Base-by-base conservation (phyloP, 2,888 invertebrate species). In the Fabriciana adippe region DNA sequence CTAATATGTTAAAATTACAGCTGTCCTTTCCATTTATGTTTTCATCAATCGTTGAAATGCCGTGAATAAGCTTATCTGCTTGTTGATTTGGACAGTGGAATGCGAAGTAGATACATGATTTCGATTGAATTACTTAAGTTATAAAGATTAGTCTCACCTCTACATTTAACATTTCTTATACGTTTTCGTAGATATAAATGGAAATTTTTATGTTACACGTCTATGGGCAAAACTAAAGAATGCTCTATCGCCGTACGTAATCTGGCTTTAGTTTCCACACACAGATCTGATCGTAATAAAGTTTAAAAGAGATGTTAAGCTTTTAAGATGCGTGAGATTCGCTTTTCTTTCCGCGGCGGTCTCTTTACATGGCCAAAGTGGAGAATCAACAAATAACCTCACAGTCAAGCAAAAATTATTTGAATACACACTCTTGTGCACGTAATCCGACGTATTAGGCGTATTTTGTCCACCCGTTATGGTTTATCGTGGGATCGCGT, bases 401-500 rank as follows among this genome's bases (percentile, higher is more conserved):
- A 65, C 61, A 68, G 21, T 61, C 50, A 35, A 16, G 48, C 18
- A 21, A 55, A n/a, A 61, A 53, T 45, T 53, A 15, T 16, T 45
- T 35, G 50, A n/a, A 41, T 47, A 14, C 26, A 59, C 21, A 21
- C 55, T 55, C 45, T 65, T 50, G 59, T 56, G 67, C 64, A 60
- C 64, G 67, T 67, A 63, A 64, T 70, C 72, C 53, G 62, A 59
- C 71, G 57, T 66, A 67, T 71, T 72, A 69, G 64, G 66, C 65
- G 70, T 68, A 68, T 67, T 68, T 72, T 69, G 76, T 75, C 76
- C 79, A 79, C 79, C 78, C 80, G 78, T 79, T 80, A 79, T 81
- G 73, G 76, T 79, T 76, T 85, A 87, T 87, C 86, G 78, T 72
- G 72, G 73, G 78, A 85, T 85, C 85, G 77, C 77, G 76, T 76